These are phyloP conservation scores for Nasalis larvatus DNA, from an alignment of 2,113 vertebrate genomes.

Conservation along the genomic window DNA sequence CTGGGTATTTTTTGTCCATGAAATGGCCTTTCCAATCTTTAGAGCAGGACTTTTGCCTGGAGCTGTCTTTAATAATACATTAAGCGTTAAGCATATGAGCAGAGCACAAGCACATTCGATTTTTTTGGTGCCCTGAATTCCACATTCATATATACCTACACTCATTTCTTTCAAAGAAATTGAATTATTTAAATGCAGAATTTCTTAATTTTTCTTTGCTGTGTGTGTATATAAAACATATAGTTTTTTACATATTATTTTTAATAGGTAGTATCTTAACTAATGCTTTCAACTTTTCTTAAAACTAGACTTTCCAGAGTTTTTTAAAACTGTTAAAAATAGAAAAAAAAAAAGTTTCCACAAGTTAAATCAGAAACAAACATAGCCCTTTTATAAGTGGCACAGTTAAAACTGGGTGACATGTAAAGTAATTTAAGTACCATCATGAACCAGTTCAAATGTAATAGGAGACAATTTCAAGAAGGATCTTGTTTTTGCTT, in stretches of 20 bases:
- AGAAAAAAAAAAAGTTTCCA: not conserved
- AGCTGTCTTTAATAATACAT: slow-evolving; percentile 64
- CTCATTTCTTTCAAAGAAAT: not conserved
- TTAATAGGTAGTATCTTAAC: not conserved
- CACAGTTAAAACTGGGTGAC: not conserved
- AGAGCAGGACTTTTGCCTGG: slow-evolving; percentile 31
- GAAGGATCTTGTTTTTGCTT: not conserved
- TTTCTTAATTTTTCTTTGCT: not conserved
- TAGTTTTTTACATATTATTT: not conserved
- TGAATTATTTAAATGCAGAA: not conserved
- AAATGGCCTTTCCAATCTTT: not conserved
- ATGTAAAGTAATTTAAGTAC: not conserved
- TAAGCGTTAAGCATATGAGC: not conserved
- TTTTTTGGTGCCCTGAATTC: slow-evolving; percentile 26
- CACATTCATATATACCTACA: not conserved
- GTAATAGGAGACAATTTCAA: not conserved
- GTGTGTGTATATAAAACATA: not conserved
- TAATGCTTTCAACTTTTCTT: not conserved
- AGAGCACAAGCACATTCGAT: not conserved
- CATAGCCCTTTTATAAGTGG: not conserved
- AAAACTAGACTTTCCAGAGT: not conserved
- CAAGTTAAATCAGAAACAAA: not conserved
- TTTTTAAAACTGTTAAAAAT: not conserved
- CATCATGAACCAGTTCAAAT: not conserved
- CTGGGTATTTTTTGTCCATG: not conserved